These are phyloP conservation scores for Ochropleura leucogaster DNA, from an alignment of 2,888 invertebrate genomes.

Conservation along the genomic window DNA sequence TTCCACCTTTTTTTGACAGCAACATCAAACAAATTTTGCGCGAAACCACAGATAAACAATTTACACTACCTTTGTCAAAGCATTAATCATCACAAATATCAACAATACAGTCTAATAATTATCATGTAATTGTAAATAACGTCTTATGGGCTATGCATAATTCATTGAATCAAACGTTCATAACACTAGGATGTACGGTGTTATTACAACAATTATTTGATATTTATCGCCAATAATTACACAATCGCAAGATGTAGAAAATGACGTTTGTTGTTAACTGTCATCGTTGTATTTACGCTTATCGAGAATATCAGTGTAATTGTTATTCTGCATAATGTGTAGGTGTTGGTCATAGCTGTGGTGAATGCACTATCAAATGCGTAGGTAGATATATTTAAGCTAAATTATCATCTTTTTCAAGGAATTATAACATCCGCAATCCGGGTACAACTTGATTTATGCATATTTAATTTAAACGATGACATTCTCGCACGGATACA, in stretches of 20 bases:
- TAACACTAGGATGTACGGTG: constrained; percentile 56
- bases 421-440: constrained; percentile 35
- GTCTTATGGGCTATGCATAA: constrained; percentile 41
- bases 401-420: constrained; percentile 36
- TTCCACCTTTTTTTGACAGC: background rate
- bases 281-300: constrained; percentile 30
- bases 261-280: constrained; percentile 53
- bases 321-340: constrained; percentile 27
- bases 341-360: constrained; percentile 44
- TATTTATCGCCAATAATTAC: constrained; percentile 72
- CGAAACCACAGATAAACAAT: constrained; percentile 29
- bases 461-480: constrained; percentile 39
- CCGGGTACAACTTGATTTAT: constrained; percentile 28
- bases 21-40: constrained; percentile 4
- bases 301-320: constrained; percentile 46
- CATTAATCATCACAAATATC: constrained; percentile 19
- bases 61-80: constrained; percentile 10
- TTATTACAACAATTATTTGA: constrained; percentile 69
- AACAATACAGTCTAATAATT: constrained; percentile 17
- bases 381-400: constrained; percentile 17
- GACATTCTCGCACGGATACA: constrained; percentile 27
- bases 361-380: constrained; percentile 31
- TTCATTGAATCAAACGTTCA: constrained; percentile 59
- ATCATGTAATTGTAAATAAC: constrained; percentile 41
- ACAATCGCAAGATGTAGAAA: constrained; percentile 29